Conservation (phyloP, 2,113 vertebrate species). For the Lepus timidus region DNA sequence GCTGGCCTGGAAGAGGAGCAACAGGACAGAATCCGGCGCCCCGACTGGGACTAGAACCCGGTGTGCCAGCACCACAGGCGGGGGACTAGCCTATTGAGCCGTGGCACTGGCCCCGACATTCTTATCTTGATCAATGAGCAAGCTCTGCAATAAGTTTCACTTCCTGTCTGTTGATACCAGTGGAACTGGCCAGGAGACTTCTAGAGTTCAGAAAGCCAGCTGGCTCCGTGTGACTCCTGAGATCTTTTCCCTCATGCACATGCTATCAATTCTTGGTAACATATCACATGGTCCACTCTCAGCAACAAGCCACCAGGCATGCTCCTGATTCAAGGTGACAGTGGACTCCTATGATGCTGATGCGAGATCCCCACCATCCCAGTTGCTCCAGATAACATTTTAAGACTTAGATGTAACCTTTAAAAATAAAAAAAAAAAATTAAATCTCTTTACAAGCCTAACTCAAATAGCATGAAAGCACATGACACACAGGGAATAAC, state of each 20-base stretch:
- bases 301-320: background rate
- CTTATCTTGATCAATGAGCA: background rate
- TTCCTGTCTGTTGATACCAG: background rate
- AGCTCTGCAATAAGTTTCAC: background rate
- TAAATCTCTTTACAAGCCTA: background rate
- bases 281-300: background rate
- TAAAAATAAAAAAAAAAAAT: background rate
- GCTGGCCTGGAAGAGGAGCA: no score
- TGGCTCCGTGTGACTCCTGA: background rate
- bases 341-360: background rate
- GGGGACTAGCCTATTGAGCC: no score
- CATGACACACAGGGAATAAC: background rate
- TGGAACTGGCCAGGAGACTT: background rate
- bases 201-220: background rate
- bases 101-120: background rate
- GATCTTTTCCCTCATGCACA: background rate
- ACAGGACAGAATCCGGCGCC: no score
- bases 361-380: background rate
- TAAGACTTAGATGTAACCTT: conserved; percentile 30
- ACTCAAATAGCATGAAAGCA: background rate
- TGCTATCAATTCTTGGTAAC: conserved; percentile 19
- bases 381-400: background rate
- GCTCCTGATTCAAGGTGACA: background rate
- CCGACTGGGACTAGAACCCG: no score
- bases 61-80: no score